Percentiles rank a stretch among this genome's conserved stretches.
phyloP scores from a whole-genome alignment of 1,140 invertebrate genomes.

The Cydia pomonella region DNA sequence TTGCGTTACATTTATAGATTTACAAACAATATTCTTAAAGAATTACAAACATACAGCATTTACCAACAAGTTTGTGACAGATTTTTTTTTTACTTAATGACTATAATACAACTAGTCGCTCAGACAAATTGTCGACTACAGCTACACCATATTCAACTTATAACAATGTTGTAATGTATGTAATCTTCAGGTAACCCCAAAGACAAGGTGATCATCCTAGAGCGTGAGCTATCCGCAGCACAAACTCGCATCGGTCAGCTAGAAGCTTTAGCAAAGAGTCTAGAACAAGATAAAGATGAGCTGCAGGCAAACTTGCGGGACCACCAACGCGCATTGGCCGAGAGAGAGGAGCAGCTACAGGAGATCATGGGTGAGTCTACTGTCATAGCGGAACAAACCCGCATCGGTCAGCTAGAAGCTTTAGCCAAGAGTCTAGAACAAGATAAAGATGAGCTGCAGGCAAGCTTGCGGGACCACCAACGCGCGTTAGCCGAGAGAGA shows the following conservation, averaged over 20 bases:
- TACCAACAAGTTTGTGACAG: no score
- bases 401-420: constrained; percentile 63
- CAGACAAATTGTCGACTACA: no score
- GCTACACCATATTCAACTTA: no score
- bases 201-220: constrained; percentile 66
- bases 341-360: constrained; percentile 62
- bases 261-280: constrained; percentile 66
- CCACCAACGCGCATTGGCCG: constrained; percentile 49
- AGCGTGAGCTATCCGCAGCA: constrained; percentile 62
- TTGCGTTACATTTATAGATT: no score
- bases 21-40: no score
- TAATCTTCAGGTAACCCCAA: constrained; percentile 64
- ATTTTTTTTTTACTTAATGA: no score
- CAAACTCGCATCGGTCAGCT: constrained; percentile 59
- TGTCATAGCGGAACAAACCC: constrained; percentile 48
- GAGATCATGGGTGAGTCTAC: constrained; percentile 57
- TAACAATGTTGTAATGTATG: no score
- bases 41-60: no score
- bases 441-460: constrained; percentile 72
- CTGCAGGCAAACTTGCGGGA: constrained; percentile 76
- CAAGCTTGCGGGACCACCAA: constrained; percentile 64
- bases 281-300: constrained; percentile 59
- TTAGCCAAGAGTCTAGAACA: constrained; percentile 62
- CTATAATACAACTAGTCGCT: no score
- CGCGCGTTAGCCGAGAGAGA: constrained; percentile 56